Evolutionary conservation across 2,113 vertebrate genomes (phyloP), one percentile per base, ranked within the genome.

Genomic region (Phrynosoma platyrhinos): DNA sequence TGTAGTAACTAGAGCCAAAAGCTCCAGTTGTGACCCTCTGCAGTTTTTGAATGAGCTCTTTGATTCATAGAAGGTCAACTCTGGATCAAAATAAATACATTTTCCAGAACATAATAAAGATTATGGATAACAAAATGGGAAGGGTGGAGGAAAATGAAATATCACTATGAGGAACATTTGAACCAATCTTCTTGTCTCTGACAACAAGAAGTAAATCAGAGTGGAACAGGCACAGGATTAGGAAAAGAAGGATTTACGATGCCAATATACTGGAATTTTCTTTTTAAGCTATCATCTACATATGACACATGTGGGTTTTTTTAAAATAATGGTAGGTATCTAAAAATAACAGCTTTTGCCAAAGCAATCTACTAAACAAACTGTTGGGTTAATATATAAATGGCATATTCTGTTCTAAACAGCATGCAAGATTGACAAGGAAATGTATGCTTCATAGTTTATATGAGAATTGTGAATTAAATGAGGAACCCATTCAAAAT

Each of bases 361-460:
- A 80, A 80, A 58, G 13, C 20, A 80, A 58, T 21, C 30, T 10
- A 62, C 79, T 92, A 91, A 93, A 92, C 88, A 91, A 85, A 9
- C 55, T 71, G 25, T 71, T 71, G 84, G 86, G 83, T 92, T 86
- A 91, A 77, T 20, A 18, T 90, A 85, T 74, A 89, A 91, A 94
- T 85, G 83, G 85, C 72, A 86, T 58, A 20, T 25, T 62, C 7
- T 74, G 55, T 74, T 74, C 53, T 23, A 74, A 84, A 23, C 55
- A 80, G 80, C 55, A 36, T 55, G 74, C 68, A 91, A 92, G 82
- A 88, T 52, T 40, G 87, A 71, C 82, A 90, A 77, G 76, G 77
- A 94, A 92, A 94, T 86, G 89, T 32, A 80, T 81, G 82, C 32
- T 93, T 94, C 85, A 92, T 88, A 91, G 92, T 92, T 93, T 91